Base-by-base conservation (phyloP, 2,113 vertebrate genomes). In the Orthonyx spaldingii region DNA sequence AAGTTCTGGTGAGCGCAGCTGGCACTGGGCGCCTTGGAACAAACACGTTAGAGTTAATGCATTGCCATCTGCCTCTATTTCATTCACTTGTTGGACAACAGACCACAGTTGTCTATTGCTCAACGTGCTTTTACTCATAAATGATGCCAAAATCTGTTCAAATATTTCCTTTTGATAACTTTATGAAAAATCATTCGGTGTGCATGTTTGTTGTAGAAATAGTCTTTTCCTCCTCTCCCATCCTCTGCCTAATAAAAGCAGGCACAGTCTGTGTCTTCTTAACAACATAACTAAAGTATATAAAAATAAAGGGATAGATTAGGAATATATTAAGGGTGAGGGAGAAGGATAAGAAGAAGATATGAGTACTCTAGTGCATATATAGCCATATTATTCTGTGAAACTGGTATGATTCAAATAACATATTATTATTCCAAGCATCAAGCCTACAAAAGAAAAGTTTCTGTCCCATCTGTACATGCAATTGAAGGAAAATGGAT, bases 1-100 rank as follows among this genome's bases (percentile, higher is more conserved):
- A 64, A n/a, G 35, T 72, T 93, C 78, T 65, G 44, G 39, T 3
- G 78, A 64, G 33, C 1, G 4, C 78, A 69, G 88, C 78, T 84
- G 92, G 52, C 92, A 1, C 79, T 44, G 47, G 42, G 11, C 1
- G 6, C 42, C 39, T 84, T 65, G 88, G 52, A 89, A 86, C 61
- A 76, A 72, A 35, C 63, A 28, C 0, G 2, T 30, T 52, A 33
- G 50, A 56, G 41, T 85, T 49, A 50, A 42, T 59, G 41, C 7
- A 28, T 23, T 50, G 49, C 88, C 86, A 88, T 91, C 84, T 92
- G 81, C 46, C 28, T 90, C 53, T 70, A 1, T 87, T 94, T 93
- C 90, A 63, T 74, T 93, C 92, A 72, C 53, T 90, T 68, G 74
- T 75, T 91, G 84, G 77, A 91, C 74, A 87, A 75, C 81, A 87